Evolutionary conservation across 2,888 invertebrate genomes (phyloP), one percentile per base, ranked within the genome.

Genomic region (Cephalotes varians): DNA sequence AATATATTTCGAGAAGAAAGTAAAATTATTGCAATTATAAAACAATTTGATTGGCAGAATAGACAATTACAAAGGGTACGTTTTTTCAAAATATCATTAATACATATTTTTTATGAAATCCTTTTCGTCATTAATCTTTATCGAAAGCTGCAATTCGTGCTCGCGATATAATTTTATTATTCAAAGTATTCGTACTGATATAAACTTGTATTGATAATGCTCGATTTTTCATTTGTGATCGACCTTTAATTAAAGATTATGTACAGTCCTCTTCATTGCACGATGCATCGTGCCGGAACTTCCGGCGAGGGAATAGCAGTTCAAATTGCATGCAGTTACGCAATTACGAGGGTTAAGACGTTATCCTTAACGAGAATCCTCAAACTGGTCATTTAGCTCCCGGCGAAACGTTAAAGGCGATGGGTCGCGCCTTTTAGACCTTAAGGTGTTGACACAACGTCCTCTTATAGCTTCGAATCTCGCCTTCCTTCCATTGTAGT

Each of bases 321-420:
- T 79, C 62, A 86, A 85, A 88, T 86, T 86, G 84, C 82, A 85
- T 71, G 85, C 86, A 67, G 83, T 34, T 72, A 64, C 71, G 84
- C 82, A 88, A 88, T 88, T 88, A 88, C 86, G 76, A 73, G 79
- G 81, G 82, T 88, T 86, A 86, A 88, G 88, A 88, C 88, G 86
- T 87, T 86, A 85, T 81, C 85, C 81, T 54, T 81, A 82, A 85
- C 74, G 69, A 71, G 71, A 72, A 80, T 82, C 82, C 76, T 74
- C 79, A 34, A 51, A 60, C 64, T 67, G 51, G 80, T 82, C 62
- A 77, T 86, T 79, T 80, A 71, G 34, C 21, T 49, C 56, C 49
- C 65, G 82, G 79, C 81, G 44, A 77, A 77, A 85, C 37, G 74
- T 91, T 90, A 88, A 86, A 87, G 84, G 85, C 79, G 88, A 92